Evolutionary conservation across 1,140 invertebrate genomes (phyloP).

Genomic region (Tyrophagus putrescentiae): DNA sequence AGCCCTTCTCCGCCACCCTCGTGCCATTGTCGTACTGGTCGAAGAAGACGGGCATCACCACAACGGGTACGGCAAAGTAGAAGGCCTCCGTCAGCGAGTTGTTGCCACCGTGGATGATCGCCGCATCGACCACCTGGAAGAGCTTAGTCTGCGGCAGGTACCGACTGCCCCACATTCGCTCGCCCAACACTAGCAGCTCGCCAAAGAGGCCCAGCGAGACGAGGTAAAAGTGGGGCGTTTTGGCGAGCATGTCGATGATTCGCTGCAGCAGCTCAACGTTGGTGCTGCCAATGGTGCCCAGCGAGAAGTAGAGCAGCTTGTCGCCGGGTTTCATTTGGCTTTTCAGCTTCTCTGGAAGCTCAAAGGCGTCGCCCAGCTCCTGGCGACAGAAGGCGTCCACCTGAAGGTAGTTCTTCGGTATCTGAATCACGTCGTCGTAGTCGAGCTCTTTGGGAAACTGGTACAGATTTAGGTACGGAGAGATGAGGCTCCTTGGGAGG

Average conservation of each 20-base stretch:
- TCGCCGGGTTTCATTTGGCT: no score
- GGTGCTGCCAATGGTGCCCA: no score
- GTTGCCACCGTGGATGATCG: slow-evolving; percentile 18
- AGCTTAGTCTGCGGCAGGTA: slow-evolving; percentile 16
- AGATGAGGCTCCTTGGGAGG: no score
- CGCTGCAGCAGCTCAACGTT: no score
- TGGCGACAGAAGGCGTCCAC: neutral
- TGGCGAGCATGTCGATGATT: no score
- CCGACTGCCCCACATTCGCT: slow-evolving; percentile 10
- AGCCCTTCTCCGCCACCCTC: neutral
- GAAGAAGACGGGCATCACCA: slow-evolving; percentile 10
- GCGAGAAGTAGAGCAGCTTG: no score
- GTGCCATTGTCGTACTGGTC: slow-evolving; percentile 13
- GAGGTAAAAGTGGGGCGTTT: no score
- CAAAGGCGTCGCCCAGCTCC: neutral
- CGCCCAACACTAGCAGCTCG: no score
- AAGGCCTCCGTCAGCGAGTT: slow-evolving; percentile 14
- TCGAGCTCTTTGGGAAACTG: slow-evolving; percentile 23
- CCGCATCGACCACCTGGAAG: slow-evolving; percentile 19
- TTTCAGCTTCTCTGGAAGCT: neutral
- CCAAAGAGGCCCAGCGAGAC: no score
- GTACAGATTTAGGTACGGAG: slow-evolving; percentile 23
- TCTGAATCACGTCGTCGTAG: slow-evolving; percentile 12
- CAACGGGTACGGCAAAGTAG: neutral
- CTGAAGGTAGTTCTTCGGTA: neutral